Base-by-base conservation (phyloP, 2,888 invertebrate genomes). In the Scrobipalpa costella region DNA sequence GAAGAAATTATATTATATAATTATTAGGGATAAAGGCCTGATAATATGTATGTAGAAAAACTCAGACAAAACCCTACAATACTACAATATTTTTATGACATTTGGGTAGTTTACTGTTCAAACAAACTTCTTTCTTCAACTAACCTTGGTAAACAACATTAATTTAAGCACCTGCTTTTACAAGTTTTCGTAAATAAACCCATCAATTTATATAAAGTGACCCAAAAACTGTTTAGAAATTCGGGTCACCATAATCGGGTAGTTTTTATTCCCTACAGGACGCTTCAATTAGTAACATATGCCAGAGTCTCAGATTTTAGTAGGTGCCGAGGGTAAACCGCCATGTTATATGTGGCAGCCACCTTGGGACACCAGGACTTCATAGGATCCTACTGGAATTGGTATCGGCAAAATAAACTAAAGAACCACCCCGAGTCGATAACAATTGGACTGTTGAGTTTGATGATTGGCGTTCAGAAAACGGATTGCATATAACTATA, bases 211-310 rank as follows among this genome's bases (percentile, higher is more conserved):
- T 61, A 27, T 50, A 60, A 57, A 57, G 44, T 47, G 57, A 57
- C 57, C 62, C 62, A 57, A 62, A 62, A 62, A 62, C 40, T 55
- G 55, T 8, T 34, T 17, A 11, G 2, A 15, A 17, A 44, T 36
- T 38, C 36, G 21, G 19, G 19, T 27, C 27, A 19, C 13, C 49
- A 15, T 87, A 89, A 88, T 86, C 74, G 76, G 74, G 80, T 74
- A 76, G 78, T 88, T 87, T 86, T 89, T 86, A 89, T 88, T 87
- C 88, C 76, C 80, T 61, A 36, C 73, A 73, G 83, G 72, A 73
- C 73, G 70, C 83, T 83, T 85, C 87, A 87, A 90, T 90, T 90
- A 88, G 85, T 72, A 75, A 73, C 89, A 89, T 77, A 81, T 90
- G 89, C 78, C 75, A 79, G 75, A 82, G 79, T 79, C 66, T 76